Evolutionary conservation across 2,113 vertebrate genomes (phyloP).

Genomic region (Myotis lucifugus): DNA sequence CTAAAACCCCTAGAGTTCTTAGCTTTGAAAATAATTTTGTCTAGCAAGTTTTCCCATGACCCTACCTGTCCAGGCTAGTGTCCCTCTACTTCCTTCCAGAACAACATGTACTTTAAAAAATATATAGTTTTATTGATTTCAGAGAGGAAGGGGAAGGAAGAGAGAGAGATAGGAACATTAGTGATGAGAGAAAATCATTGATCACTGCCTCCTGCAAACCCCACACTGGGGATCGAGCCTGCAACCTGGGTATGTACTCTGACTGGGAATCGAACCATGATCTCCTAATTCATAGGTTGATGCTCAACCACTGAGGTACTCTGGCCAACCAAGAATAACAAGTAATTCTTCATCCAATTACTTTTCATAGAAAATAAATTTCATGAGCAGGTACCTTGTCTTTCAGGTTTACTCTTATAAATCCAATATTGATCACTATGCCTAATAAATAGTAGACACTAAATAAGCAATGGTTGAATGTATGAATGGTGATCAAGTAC

Average conservation of each 20-base stretch:
- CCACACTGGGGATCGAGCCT: too few relatives aligned
- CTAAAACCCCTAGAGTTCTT: not conserved
- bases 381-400: not conserved
- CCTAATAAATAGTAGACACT: not conserved
- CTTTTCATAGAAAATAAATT: not conserved
- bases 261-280: too few relatives aligned
- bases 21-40: not conserved
- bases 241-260: too few relatives aligned
- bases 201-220: too few relatives aligned
- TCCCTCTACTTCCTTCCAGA: not conserved
- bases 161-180: too few relatives aligned
- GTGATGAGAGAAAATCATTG: too few relatives aligned
- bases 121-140: too few relatives aligned
- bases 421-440: not conserved
- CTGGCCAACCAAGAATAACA: not conserved
- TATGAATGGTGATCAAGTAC: not conserved
- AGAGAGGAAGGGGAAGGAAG: too few relatives aligned
- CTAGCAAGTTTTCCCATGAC: not conserved
- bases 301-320: too few relatives aligned
- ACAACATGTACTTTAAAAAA: not conserved
- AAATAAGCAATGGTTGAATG: not conserved
- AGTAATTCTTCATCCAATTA: not conserved
- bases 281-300: too few relatives aligned
- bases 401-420: not conserved
- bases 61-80: not conserved